Evolutionary conservation across 2,888 invertebrate species (phyloP).

Genomic region (Cyclophora punctaria): DNA sequence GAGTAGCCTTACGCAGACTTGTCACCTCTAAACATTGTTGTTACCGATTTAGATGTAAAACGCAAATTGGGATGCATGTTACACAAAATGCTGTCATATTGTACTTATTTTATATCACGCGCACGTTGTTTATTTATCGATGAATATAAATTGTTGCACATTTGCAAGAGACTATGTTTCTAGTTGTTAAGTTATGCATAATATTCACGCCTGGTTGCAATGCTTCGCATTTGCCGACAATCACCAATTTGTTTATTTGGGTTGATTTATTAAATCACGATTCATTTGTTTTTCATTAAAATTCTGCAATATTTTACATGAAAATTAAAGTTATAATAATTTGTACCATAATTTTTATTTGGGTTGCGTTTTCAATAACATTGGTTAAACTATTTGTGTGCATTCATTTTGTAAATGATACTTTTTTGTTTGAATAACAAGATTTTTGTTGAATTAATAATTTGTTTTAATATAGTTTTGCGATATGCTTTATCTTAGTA

Average conservation of each 20-base stretch:
- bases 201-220: conserved; percentile 68
- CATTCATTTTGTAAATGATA: conserved; percentile 6
- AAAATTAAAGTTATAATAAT: conserved; percentile 6
- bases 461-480: neutral
- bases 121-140: conserved; percentile 49
- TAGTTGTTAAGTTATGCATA: conserved; percentile 37
- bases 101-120: conserved; percentile 25
- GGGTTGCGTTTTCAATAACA: conserved; percentile 41
- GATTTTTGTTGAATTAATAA: conserved; percentile 10
- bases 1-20: conserved; percentile 31
- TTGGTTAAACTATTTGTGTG: conserved; percentile 17
- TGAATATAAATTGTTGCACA: conserved; percentile 15
- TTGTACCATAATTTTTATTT: conserved; percentile 25
- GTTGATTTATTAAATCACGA: neutral
- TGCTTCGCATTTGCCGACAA: conserved; percentile 68
- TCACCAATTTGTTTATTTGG: conserved; percentile 12
- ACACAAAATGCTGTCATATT: conserved; percentile 29
- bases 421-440: neutral
- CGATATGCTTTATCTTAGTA: too few species aligned
- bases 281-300: too few species aligned
- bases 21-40: conserved; percentile 15
- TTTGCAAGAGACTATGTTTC: conserved; percentile 43
- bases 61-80: conserved; percentile 33
- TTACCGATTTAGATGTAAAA: conserved; percentile 14
- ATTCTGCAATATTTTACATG: conserved; percentile 1